Evolutionary conservation across 2,113 vertebrate species (phyloP), one percentile per base, ranked within the genome.

Genomic region (Columba janthina): DNA sequence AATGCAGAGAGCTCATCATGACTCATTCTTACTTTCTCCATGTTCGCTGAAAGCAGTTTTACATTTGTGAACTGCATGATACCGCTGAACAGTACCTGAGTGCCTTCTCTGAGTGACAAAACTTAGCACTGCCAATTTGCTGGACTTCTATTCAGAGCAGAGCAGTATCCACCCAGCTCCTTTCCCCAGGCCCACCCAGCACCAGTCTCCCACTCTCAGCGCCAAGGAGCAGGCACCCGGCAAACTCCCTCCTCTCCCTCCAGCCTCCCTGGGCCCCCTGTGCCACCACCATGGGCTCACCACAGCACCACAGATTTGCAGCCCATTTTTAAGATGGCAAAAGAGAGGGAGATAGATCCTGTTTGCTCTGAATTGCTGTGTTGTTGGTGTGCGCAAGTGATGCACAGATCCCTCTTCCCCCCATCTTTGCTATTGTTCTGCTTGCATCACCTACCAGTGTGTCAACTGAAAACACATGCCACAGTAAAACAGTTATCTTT

Each of bases 1-100:
- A 96, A 95, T 65, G 70, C 83, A 78, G 91, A 92, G 89, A 76
- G 89, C 91, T 97, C 96, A 97, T 96, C 93, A 95, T 36, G 74
- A 94, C 66, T 96, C 89, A 94, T 96, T 96, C 91, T 95, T 92
- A 87, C 65, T 90, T 89, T 9, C 80, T 62, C 46, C 9, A 3
- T 76, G 80, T 73, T 85, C 93, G 69, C 54, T 88, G 81, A 94
- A 95, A 91, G 95, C 80, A 81, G 77, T 91, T 96, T 96, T 93
- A 75, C 90, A 94, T 94, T 91, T 75, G 58, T 70, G 87, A 97
- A 85, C 81, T 19, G 74, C 66, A 79, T 25, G 40, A 91, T 85
- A 69, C n/a, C 78, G 42, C 73, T 15, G 80, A 90, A 85, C 61
- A 79, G 87, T 17, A 60, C 40, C 76, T 3, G 36, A 93, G 76